Base-by-base conservation (phyloP, 2,113 vertebrate genomes). In the Thermophis baileyi region DNA sequence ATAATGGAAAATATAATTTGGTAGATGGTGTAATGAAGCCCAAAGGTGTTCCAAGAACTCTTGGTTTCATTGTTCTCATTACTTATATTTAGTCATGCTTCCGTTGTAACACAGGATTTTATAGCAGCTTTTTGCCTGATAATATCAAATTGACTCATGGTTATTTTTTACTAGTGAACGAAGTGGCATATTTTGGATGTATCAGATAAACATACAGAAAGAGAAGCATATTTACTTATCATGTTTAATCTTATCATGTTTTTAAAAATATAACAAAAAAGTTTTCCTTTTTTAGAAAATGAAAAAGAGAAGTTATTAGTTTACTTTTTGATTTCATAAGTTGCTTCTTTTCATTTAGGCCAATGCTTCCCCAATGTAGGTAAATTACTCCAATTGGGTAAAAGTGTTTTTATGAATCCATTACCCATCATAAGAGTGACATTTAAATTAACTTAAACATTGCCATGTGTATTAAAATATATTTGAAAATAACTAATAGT, bases 131-230 rank as follows among this genome's bases (percentile, higher is more conserved):
- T 50, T 51, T 12, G 2, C 0, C 63, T 89, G 93, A 89, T 40
- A 94, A 24, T 0, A 92, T 27, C 16, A 93, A 91, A 92, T 60
- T 94, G 40, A 74, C 0, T 81, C 86, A 92, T 0, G 47, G 85
- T 91, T 81, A 54, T 60, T 55, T 69, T 53, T 6, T 88, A 91
- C n/a, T 81, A 51, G 6, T 92, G 25, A 88, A 51, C 40, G 16
- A 93, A 94, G 46, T 40, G 51, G 4, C 69, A 51, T 89, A 95
- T 91, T 85, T 94, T n/a, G 88, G 16, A 81, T 7, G 57, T 50
- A 92, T 94, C 93, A 94, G 93, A 94, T 92, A 92, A 94, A 47
- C 85, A 89, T 60, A 44, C 55, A 89, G 40, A 94, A 92, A 69
- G 57, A 87, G 50, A 87, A 91, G 92, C 27, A 44, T 86, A 90